Percentiles rank a stretch among this genome's conserved stretches.
Conservation (phyloP, 2,797 vertebrate genomes). For the Pteropus rufus region DNA sequence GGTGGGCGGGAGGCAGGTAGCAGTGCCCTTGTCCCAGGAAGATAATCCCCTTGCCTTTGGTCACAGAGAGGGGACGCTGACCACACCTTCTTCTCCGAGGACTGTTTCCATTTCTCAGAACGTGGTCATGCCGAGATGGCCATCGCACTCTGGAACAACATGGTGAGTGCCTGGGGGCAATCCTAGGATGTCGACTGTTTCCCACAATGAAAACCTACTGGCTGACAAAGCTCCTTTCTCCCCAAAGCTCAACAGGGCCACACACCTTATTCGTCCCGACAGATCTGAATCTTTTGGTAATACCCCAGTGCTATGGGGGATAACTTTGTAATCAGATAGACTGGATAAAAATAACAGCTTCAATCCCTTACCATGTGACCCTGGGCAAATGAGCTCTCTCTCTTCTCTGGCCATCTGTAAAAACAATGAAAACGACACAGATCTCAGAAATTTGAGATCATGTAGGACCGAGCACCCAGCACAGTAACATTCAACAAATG, state of each 20-base stretch:
- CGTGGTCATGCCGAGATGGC: conserved; percentile 93
- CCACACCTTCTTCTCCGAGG: conserved; percentile 88
- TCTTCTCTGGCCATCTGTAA: background rate
- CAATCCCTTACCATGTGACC: background rate
- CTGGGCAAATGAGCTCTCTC: background rate
- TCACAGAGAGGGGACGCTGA: conserved; percentile 86
- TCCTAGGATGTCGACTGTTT: accelerated
- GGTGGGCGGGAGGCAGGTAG: background rate
- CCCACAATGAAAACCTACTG: background rate
- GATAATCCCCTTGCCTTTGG: conserved; percentile 57
- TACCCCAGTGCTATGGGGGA: background rate
- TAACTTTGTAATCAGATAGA: background rate
- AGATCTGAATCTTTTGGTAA: background rate
- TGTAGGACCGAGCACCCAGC: background rate
- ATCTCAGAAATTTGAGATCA: background rate
- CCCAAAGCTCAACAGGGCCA: background rate
- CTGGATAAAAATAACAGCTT: background rate
- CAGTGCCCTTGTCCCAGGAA: accelerated
- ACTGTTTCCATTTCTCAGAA: conserved; percentile 94
- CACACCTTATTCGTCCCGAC: background rate
- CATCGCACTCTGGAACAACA: conserved; percentile 93
- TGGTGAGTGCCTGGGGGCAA: conserved; percentile 83
- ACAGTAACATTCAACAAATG: background rate
- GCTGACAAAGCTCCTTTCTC: background rate
- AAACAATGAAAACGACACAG: background rate